Percentiles rank a stretch among this genome's conserved stretches.
These are phyloP conservation scores for Tragelaphus imberbis DNA, from an alignment of 2,113 vertebrate genomes.

Conservation along the genomic window DNA sequence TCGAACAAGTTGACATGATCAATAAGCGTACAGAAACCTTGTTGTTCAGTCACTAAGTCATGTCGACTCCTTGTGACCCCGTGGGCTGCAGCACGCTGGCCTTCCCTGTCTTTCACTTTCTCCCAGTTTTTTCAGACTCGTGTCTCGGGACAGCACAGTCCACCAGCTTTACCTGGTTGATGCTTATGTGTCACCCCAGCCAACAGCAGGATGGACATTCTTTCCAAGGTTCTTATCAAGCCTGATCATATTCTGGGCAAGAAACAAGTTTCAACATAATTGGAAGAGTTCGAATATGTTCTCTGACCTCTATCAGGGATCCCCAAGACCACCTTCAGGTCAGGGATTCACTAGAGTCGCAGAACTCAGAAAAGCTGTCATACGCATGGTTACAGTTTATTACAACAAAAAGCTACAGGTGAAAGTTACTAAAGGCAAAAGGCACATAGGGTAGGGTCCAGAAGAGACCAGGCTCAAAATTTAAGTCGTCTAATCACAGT, in stretches of 20 bases:
- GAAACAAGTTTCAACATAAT: neutral
- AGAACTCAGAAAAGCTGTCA: neutral
- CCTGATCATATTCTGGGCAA: neutral
- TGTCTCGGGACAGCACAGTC: neutral
- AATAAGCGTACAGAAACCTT: neutral
- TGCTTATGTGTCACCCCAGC: neutral
- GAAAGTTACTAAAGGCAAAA: neutral
- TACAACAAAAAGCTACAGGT: no score
- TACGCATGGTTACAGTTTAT: neutral
- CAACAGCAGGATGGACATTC: neutral
- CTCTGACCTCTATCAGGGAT: neutral
- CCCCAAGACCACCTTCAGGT: neutral
- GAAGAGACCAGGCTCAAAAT: neutral
- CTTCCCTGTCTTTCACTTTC: neutral
- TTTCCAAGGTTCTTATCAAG: neutral
- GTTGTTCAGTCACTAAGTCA: neutral
- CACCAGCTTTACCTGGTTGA: neutral
- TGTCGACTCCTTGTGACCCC: accelerated
- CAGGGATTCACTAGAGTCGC: neutral
- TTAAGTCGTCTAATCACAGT: neutral
- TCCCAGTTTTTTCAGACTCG: neutral
- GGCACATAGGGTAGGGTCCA: neutral
- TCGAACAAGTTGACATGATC: no score
- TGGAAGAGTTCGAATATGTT: neutral
- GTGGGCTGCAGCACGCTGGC: neutral